Evolutionary conservation across 2,888 invertebrate genomes (phyloP), one percentile per base, ranked within the genome.

Genomic region (Diarsia dahlii): DNA sequence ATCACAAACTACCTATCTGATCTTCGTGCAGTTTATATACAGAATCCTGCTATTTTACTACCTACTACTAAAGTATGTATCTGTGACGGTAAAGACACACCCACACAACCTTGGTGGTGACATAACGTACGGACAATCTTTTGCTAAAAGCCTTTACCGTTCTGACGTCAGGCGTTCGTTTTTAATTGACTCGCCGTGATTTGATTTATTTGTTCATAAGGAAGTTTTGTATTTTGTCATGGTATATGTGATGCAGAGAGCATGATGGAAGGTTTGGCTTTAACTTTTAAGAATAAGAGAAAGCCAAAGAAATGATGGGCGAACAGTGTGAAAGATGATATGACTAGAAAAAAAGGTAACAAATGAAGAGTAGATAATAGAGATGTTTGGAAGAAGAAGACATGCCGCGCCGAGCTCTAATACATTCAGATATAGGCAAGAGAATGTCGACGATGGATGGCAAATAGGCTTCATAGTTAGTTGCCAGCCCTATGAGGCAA

Each of bases 21-120:
- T 18, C 60, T 18, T 34, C 1, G 8, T 15, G 9, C 34, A 28
- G 34, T 34, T 34, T 34, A 10, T 34, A 60, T 12, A 56, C 12
- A 50, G 23, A 45, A 58, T 13, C 65, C 56, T 69, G 23, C 1
- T 34, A 54, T 13, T 15, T 50, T 60, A 69, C 54, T 28, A 62
- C 60, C n/a, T 18, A 39, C 20, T 20, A 56, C 76, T 66, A 80
- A 72, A 67, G 18, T 64, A 67, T 71, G 68, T 74, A 68, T 71
- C 65, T 64, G 64, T 78, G 85, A 82, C 78, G 81, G 69, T 56
- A 50, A 48, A 23, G 87, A 88, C 87, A 88, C 87, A 88, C 87
- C 87, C 82, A 88, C 87, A 66, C 60, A 60, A 68, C 88, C 87
- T 88, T 87, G 88, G 64, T 63, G 62, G 69, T 86, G 87, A 84